phyloP scores from a whole-genome alignment of 2,888 invertebrate species.

The Caenorhabditis afra region DNA sequence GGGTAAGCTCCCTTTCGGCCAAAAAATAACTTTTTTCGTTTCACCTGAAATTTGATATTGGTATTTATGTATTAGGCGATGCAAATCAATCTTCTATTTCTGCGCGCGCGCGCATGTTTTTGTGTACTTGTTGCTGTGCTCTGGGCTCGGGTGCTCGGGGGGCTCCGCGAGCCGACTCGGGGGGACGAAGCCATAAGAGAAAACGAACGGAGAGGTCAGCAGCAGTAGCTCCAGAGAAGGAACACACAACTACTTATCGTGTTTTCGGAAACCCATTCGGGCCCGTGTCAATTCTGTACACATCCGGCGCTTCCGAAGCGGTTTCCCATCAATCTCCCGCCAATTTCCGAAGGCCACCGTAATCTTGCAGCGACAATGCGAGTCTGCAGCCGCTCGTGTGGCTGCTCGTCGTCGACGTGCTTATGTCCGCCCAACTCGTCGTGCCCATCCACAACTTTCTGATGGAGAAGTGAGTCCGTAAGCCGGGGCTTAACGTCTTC shows the following conservation, averaged over 20 bases:
- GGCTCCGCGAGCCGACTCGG: not conserved
- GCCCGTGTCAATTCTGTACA: slow-evolving; percentile 40
- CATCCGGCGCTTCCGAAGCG: slow-evolving; percentile 38
- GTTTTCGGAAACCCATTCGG: slow-evolving; percentile 43
- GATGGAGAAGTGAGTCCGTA: slow-evolving; percentile 61
- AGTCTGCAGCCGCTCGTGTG: slow-evolving; percentile 67
- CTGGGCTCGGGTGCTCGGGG: not conserved
- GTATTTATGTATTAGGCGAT: slow-evolving; percentile 48
- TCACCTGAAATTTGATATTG: slow-evolving; percentile 55
- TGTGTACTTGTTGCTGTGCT: slow-evolving; percentile 37
- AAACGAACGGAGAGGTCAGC: slow-evolving; percentile 1
- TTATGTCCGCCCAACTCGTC: slow-evolving; percentile 63
- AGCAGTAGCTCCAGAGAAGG: slow-evolving; percentile 18
- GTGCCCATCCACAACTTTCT: slow-evolving; percentile 65
- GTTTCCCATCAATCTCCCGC: slow-evolving; percentile 47
- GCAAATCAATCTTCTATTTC: slow-evolving; percentile 56
- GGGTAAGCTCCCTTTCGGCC: slow-evolving; percentile 31
- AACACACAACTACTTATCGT: slow-evolving; percentile 44
- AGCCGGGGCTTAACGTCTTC: slow-evolving; percentile 43
- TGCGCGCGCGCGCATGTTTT: slow-evolving; percentile 31
- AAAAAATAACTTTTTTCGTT: slow-evolving; percentile 43
- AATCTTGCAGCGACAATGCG: slow-evolving; percentile 64
- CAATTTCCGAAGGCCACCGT: slow-evolving; percentile 34
- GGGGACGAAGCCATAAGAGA: not conserved
- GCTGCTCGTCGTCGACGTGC: slow-evolving; percentile 67